These are phyloP conservation scores for Nannobrachium achirus DNA, from an alignment of 2,113 vertebrate genomes.

Conservation along the genomic window DNA sequence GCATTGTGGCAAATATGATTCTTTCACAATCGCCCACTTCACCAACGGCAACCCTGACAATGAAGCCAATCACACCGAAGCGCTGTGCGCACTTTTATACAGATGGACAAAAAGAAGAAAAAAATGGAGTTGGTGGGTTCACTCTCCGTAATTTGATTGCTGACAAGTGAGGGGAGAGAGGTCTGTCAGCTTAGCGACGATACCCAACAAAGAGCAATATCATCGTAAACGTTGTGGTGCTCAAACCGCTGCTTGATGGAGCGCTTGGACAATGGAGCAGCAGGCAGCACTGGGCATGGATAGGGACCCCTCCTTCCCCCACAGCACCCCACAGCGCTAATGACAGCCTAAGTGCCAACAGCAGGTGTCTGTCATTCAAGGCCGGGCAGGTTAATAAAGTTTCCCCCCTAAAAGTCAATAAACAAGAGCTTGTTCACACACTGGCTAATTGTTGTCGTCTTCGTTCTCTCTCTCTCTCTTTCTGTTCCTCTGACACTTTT, in stretches of 20 bases:
- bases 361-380: conserved; percentile 83
- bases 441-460: conserved; percentile 75
- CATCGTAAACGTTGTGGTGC: conserved; percentile 73
- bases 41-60: conserved; percentile 72
- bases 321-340: conserved; percentile 64
- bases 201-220: conserved; percentile 73
- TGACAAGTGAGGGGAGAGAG: conserved; percentile 76
- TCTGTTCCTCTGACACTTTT: conserved; percentile 10
- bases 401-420: conserved; percentile 79
- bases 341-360: conserved; percentile 80
- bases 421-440: conserved; percentile 82
- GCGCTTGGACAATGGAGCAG: conserved; percentile 73
- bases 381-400: conserved; percentile 81
- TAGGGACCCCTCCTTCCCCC: conserved; percentile 61
- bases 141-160: conserved; percentile 74
- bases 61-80: conserved; percentile 64
- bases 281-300: conserved; percentile 67
- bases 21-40: conserved; percentile 65
- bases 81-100: conserved; percentile 43
- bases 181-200: conserved; percentile 74
- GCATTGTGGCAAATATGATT: conserved; percentile 60
- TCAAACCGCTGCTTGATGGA: conserved; percentile 72
- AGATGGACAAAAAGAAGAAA: conserved; percentile 65
- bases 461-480: conserved; percentile 1
- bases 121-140: conserved; percentile 60